Evolutionary conservation across 2,888 invertebrate genomes (phyloP), one percentile per base, ranked within the genome.

Genomic region (Camptogramma bilineatum): DNA sequence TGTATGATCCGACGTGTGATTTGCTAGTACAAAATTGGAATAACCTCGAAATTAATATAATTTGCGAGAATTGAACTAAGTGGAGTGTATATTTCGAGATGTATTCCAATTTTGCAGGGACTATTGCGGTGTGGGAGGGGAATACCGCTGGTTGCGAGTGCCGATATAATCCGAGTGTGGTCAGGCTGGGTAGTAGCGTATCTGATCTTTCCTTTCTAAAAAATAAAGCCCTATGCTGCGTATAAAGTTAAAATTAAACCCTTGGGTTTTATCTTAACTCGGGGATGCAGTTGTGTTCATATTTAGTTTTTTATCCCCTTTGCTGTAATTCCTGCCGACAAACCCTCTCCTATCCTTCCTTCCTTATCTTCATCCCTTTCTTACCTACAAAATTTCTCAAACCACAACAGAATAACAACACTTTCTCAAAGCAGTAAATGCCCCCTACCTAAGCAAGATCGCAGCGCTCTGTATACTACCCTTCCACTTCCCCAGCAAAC

Each of bases 1-100:
- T 21, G 55, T 53, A 44, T 52, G 69, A 72, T 69, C 76, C 74
- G 75, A 73, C 76, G 76, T 77, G 77, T 78, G 74, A 72, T 72
- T 58, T 61, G 52, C 75, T 78, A n/a, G 70, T 68, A 72, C 74
- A 79, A 50, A 65, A 62, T 54, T 65, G 67, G 64, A 72, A 68
- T 52, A 65, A 13, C 61, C 48, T 46, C 69, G 65, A 68, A 68
- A 59, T 50, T 24, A 46, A 50, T 16, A 60, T 54, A 66, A 60
- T 64, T 68, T 63, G 64, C 66, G 56, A 68, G 70, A 70, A 69
- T 71, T 66, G 56, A 70, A 68, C 72, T 70, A 70, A 64, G 66
- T 76, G 68, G 71, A 69, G 68, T 76, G 66, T 60, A 56, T 17
- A 64, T 42, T 62, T 57, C 52, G 62, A 59, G 59, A 57, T 63